Percentiles rank a stretch among this genome's conserved stretches.
Evolutionary conservation across 2,888 invertebrate genomes (phyloP).

Genomic region (Chaitophorus viminalis): DNA sequence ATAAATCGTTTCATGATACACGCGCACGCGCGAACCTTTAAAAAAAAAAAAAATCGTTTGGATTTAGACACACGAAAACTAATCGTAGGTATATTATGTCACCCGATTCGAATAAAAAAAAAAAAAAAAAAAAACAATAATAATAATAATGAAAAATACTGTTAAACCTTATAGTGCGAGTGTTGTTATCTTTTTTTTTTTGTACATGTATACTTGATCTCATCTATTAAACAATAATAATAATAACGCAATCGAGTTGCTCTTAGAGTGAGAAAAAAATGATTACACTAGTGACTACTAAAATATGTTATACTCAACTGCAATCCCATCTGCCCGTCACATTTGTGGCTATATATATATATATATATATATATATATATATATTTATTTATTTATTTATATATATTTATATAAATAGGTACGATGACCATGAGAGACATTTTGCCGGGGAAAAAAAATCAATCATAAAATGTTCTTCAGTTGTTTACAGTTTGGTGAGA

Average conservation of each 20-base stretch:
- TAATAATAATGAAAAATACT: no score
- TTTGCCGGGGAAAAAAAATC: neutral
- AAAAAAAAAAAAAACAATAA: no score
- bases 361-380: neutral
- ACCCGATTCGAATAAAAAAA: no score
- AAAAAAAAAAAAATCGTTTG: no score
- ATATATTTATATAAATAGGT: neutral
- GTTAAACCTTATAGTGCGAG: no score
- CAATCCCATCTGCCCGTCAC: constrained; percentile 6
- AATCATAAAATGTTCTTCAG: constrained; percentile 1
- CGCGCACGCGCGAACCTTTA: no score
- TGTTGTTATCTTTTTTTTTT: neutral
- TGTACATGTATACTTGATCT: no score
- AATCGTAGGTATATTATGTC: no score
- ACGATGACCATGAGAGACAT: constrained; percentile 34
- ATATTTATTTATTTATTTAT: no score
- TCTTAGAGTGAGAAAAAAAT: neutral
- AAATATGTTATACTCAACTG: neutral
- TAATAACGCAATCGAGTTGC: neutral
- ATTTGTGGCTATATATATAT: neutral
- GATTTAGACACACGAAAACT: no score
- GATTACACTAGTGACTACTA: no score
- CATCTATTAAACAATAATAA: neutral
- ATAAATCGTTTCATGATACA: no score
- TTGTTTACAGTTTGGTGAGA: constrained; percentile 26